Percentiles rank a stretch among this genome's conserved stretches.
Evolutionary conservation across 2,888 invertebrate genomes (phyloP).

Genomic region (Drosophila tripunctata): DNA sequence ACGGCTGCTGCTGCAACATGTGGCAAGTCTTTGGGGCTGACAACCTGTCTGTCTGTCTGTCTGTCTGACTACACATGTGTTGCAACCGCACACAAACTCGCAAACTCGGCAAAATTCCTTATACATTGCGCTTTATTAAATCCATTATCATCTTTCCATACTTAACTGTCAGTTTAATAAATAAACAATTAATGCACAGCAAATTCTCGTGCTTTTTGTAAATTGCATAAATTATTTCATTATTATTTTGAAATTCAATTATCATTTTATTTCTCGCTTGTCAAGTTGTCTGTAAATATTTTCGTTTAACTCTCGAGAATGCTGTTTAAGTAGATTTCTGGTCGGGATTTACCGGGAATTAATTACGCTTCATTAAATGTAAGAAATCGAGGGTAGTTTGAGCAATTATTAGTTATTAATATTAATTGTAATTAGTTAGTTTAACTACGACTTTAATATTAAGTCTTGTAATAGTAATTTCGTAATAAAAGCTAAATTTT

Average conservation of each 20-base stretch:
- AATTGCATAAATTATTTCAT: conserved; percentile 7
- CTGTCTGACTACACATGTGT: conserved; percentile 13
- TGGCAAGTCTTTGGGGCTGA: conserved; percentile 27
- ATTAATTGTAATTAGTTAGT: no score
- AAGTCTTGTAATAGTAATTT: no score
- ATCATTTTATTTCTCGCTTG: background rate
- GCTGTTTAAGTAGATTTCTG: background rate
- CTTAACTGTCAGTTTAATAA: background rate
- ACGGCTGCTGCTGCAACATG: conserved; percentile 37
- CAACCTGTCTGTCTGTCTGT: background rate
- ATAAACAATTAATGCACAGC: conserved; percentile 9
- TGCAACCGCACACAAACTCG: conserved; percentile 34
- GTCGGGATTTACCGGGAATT: background rate
- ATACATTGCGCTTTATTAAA: conserved; percentile 24
- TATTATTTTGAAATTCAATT: background rate
- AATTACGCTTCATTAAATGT: background rate
- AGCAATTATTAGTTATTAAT: background rate
- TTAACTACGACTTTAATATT: no score
- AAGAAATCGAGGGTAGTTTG: background rate
- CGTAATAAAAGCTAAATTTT: no score
- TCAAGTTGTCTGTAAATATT: conserved; percentile 1
- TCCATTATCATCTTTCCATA: conserved; percentile 10
- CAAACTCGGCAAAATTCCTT: no score
- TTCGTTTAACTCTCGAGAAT: background rate
- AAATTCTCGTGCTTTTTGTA: conserved; percentile 14